Evolutionary conservation across 2,113 vertebrate species (phyloP), one percentile per base, ranked within the genome.

Genomic region (Carollia perspicillata): DNA sequence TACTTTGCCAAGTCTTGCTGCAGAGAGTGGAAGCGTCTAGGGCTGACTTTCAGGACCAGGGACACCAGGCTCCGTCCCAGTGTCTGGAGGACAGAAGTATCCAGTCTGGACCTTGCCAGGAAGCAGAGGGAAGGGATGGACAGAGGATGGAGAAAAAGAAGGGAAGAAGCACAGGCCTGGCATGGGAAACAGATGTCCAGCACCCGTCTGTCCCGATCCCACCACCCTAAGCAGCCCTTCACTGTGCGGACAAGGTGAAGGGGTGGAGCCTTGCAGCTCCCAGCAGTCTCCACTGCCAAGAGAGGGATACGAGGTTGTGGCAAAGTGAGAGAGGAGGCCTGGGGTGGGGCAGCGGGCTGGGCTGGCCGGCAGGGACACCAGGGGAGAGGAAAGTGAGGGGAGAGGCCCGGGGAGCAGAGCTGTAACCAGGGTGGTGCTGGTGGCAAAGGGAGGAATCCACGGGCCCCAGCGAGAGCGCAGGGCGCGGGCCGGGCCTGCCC

Each of bases 401-500:
- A n/a, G 60, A 95, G 74, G 98, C 96, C 88, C 16, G 49, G 89
- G 98, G 97, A 77, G 91, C 47, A 92, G 96, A 20, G 79, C 98
- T 98, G 99, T 99, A 99, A 99, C 99, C 99, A 99, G 96, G 99
- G 98, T 95, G 98, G 98, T 98, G 98, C 97, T 98, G 98, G 98
- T 97, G 95, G 98, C 96, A 98, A 98, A 98, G 96, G 97, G 99
- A 99, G 98, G 99, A 99, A 99, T 98, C 98, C 96, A 97, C 97
- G 92, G 98, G 98, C 98, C 98, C 98, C 98, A 99, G 98, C 97
- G 96, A 98, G 98, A 95, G 89, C 95, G 98, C 97, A 96, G 98
- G 98, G 98, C 99, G 98, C 98, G 98, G 99, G 98, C 99, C 98
- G 98, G 98, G 98, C 98, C 98, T 99, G 99, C 99, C 99, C 99